Conservation (phyloP, 1,140 invertebrate species). For the Tetranychus urticae region DNA sequence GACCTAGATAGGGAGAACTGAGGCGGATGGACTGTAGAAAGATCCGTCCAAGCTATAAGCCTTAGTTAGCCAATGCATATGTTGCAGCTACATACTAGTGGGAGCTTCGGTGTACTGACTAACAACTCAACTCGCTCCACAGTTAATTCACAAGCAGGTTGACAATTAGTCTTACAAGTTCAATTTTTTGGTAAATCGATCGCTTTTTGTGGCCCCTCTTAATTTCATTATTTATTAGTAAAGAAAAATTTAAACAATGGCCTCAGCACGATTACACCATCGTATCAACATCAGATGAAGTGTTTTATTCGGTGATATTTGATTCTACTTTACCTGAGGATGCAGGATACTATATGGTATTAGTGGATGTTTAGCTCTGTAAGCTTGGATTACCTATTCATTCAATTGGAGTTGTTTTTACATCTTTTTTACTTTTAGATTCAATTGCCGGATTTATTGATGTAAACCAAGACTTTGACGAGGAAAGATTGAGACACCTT, state of each 20-base stretch:
- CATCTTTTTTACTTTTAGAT: not conserved
- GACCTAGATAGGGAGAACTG: no score
- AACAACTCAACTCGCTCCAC: no score
- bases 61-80: no score
- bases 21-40: no score
- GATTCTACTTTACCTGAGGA: not conserved
- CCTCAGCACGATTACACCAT: not conserved
- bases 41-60: no score
- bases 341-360: not conserved
- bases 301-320: not conserved
- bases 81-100: no score
- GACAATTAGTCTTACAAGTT: no score
- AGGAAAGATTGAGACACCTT: not conserved
- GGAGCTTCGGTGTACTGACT: no score
- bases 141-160: no score
- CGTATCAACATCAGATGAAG: not conserved
- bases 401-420: not conserved
- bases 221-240: no score
- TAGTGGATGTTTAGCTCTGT: not conserved
- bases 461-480: not conserved
- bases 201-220: no score
- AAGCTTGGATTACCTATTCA: not conserved
- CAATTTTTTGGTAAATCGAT: no score
- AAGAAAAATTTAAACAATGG: not conserved
- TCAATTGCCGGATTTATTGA: not conserved